Conservation (phyloP, 2,113 vertebrate genomes). For the Antigone vipio region DNA sequence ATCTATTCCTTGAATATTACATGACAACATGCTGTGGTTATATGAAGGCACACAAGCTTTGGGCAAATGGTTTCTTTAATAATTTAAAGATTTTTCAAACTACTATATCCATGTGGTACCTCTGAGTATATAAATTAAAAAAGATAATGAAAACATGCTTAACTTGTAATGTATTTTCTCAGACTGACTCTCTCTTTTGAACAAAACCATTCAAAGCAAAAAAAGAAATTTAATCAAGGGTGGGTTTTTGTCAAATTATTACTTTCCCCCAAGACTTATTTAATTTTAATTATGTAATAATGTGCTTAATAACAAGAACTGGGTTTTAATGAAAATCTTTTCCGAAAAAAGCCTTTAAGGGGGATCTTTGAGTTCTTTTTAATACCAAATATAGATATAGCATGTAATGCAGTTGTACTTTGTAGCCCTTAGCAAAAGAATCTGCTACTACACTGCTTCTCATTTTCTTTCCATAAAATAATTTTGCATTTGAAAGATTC, state of each 20-base stretch:
- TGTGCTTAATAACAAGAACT: slow-evolving; percentile 38
- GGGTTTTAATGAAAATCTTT: slow-evolving; percentile 45
- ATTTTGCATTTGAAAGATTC: neutral
- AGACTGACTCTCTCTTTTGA: neutral
- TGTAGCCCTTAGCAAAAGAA: slow-evolving; percentile 25
- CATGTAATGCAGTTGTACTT: neutral
- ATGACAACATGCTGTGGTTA: neutral
- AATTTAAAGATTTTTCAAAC: slow-evolving; percentile 14
- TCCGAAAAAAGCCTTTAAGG: slow-evolving; percentile 27
- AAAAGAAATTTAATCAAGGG: slow-evolving; percentile 1
- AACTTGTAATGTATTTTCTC: slow-evolving; percentile 6
- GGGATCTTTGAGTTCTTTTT: slow-evolving; percentile 20
- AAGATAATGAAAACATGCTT: slow-evolving; percentile 33
- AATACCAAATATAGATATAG: slow-evolving; percentile 52
- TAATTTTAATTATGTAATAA: slow-evolving; percentile 60
- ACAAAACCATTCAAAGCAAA: neutral
- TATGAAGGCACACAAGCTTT: neutral
- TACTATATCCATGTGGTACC: neutral
- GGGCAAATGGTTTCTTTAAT: slow-evolving; percentile 30
- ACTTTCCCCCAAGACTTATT: slow-evolving; percentile 40
- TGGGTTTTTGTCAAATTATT: neutral
- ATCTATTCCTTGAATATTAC: slow-evolving; percentile 18
- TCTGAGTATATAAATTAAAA: neutral
- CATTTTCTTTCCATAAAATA: slow-evolving; percentile 19
- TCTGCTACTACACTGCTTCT: neutral